phyloP scores from a whole-genome alignment of 2,113 vertebrate species.

The Gobius niger region DNA sequence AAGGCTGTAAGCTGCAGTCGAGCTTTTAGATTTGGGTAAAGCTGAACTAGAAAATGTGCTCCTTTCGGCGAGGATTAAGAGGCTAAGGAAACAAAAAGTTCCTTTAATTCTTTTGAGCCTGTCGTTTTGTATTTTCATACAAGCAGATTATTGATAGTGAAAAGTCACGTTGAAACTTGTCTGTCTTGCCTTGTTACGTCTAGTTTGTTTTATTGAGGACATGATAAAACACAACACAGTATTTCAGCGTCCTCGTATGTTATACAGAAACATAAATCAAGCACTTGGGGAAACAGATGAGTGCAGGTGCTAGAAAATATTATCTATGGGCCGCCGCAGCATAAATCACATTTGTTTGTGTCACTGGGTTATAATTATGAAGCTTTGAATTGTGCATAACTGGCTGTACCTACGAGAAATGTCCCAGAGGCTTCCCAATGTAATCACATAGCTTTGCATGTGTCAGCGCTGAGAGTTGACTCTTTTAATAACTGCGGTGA shows the following conservation, averaged over 20 bases:
- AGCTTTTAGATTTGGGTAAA: no score
- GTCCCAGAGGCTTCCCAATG: conserved; percentile 17
- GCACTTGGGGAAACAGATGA: not conserved
- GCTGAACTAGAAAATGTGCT: no score
- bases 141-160: not conserved
- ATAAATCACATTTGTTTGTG: conserved; percentile 22
- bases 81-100: no score
- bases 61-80: no score
- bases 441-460: conserved; percentile 44
- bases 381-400: conserved; percentile 37
- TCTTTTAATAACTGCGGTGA: not conserved
- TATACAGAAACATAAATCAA: conserved; percentile 1
- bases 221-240: not conserved
- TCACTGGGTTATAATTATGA: conserved; percentile 6
- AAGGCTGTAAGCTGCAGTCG: no score
- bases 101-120: no score
- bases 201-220: not conserved
- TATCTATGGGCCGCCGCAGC: conserved; percentile 4
- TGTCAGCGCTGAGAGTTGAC: conserved; percentile 28
- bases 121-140: not conserved
- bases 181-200: not conserved
- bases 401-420: conserved; percentile 33
- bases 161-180: not conserved
- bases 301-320: not conserved
- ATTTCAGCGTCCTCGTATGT: not conserved